These are phyloP conservation scores for Leucoma salicis DNA, from an alignment of 2,888 invertebrate genomes.

Conservation along the genomic window DNA sequence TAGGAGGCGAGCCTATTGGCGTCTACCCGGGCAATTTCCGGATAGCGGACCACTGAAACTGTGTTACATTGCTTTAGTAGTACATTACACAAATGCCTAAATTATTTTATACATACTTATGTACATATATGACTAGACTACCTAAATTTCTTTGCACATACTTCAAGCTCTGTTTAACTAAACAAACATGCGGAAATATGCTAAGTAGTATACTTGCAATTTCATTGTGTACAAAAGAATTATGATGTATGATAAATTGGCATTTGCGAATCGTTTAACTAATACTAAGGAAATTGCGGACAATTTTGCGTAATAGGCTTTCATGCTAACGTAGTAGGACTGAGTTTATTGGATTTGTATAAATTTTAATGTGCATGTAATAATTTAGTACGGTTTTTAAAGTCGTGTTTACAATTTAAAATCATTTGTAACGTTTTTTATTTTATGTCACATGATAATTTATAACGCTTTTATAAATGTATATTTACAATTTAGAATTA, in stretches of 20 bases:
- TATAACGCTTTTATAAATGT: too few species aligned
- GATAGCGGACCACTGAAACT: too few species aligned
- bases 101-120: too few species aligned
- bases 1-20: too few species aligned
- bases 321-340: conserved; percentile 38
- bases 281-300: conserved; percentile 74
- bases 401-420: too few species aligned
- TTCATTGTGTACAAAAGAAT: conserved; percentile 78
- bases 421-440: too few species aligned
- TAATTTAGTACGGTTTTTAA: not conserved
- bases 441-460: not conserved
- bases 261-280: conserved; percentile 79
- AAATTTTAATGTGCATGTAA: conserved; percentile 23
- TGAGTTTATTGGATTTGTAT: conserved; percentile 32
- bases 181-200: conserved; percentile 61
- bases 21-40: too few species aligned
- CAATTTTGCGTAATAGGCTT: conserved; percentile 75
- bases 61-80: too few species aligned
- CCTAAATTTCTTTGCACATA: conserved; percentile 20
- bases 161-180: conserved; percentile 36
- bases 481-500: too few species aligned
- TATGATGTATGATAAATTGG: conserved; percentile 78
- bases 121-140: too few species aligned
- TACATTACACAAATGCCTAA: too few species aligned
- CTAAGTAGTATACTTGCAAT: conserved; percentile 72